These are phyloP conservation scores for Cathartes aura DNA, from an alignment of 2,113 vertebrate genomes.

Conservation along the genomic window DNA sequence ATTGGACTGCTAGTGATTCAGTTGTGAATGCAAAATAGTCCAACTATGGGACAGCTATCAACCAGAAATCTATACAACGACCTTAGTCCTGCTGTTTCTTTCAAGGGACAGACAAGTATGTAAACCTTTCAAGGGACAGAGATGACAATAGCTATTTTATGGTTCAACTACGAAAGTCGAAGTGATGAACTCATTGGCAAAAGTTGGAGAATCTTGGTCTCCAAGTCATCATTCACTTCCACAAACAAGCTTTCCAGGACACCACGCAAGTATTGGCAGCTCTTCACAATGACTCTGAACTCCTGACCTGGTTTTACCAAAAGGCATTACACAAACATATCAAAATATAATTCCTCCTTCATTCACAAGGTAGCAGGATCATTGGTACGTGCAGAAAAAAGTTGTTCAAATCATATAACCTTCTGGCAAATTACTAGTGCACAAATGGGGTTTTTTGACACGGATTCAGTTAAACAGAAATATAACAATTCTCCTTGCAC, in stretches of 20 bases:
- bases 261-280: neutral
- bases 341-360: neutral
- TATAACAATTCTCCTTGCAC: neutral
- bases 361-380: neutral
- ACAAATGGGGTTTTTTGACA: neutral
- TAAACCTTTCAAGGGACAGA: neutral
- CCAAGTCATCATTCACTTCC: neutral
- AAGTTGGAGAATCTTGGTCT: neutral
- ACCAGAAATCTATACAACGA: neutral
- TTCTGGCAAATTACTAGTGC: neutral
- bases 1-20: neutral
- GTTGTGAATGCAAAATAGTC: neutral
- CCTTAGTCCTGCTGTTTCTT: neutral
- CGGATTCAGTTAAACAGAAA: neutral
- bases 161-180: fast-evolving
- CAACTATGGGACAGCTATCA: neutral
- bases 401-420: neutral
- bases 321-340: neutral
- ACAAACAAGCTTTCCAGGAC: neutral
- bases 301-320: neutral
- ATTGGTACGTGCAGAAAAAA: neutral
- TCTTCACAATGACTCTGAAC: neutral
- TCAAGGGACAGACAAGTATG: neutral
- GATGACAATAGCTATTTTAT: neutral
- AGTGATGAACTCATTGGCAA: neutral